Conservation (phyloP, 2,113 vertebrate genomes). For the Phylloscopus trochiloides region DNA sequence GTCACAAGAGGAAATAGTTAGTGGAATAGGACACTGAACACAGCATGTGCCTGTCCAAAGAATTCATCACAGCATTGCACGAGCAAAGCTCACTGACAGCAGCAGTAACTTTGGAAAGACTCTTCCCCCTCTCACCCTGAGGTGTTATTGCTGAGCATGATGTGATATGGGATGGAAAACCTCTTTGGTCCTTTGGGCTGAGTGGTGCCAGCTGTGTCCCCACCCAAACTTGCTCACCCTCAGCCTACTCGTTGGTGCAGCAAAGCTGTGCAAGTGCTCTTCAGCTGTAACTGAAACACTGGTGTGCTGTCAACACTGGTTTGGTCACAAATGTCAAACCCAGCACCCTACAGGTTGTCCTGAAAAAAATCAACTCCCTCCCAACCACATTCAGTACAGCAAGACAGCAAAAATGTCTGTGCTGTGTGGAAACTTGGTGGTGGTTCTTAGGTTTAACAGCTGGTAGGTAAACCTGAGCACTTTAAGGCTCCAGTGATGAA, state of each 20-base stretch:
- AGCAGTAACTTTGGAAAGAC: background rate
- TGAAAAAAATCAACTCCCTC: background rate
- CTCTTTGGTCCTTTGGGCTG: background rate
- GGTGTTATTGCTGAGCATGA: background rate
- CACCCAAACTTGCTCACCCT: background rate
- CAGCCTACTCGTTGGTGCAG: background rate
- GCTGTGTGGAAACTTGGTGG: background rate
- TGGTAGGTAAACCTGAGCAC: background rate
- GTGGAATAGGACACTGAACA: background rate
- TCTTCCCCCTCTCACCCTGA: rapidly evolving
- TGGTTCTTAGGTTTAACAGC: background rate
- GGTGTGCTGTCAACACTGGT: background rate
- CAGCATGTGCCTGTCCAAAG: background rate
- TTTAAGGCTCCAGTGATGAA: background rate
- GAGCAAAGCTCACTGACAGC: background rate
- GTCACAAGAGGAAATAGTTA: background rate
- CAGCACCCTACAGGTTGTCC: background rate
- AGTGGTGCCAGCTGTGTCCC: background rate
- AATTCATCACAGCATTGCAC: rapidly evolving
- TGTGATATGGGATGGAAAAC: background rate
- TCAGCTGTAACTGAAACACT: background rate
- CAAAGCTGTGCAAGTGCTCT: background rate
- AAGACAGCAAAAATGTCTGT: background rate
- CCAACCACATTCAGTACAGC: background rate
- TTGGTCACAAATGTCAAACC: background rate